Evolutionary conservation across 2,797 vertebrate genomes (phyloP).

Genomic region (Fistularia tabacaria): DNA sequence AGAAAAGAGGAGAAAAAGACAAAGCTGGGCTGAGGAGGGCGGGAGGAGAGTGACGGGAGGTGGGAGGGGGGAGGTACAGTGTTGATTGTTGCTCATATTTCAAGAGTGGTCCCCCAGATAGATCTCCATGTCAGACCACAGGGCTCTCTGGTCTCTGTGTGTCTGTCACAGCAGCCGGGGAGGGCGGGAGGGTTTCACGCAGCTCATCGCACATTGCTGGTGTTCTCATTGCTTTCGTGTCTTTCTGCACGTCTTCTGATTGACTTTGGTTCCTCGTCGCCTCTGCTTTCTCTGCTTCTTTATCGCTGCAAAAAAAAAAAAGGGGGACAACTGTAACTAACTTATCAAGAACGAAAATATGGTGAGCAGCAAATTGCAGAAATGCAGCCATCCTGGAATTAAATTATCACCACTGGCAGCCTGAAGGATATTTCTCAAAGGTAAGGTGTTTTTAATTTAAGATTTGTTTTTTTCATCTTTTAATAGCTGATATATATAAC

Average conservation of each 20-base stretch:
- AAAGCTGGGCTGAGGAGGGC: slow-evolving; percentile 27
- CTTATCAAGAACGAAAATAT: slow-evolving; percentile 45
- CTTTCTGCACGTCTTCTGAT: slow-evolving; percentile 13
- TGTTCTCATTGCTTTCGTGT: slow-evolving; percentile 12
- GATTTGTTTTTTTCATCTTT: too few species aligned
- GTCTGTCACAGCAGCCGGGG: slow-evolving; percentile 40
- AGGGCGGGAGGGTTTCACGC: slow-evolving; percentile 41
- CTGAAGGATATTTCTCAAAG: too few species aligned
- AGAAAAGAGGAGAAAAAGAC: slow-evolving; percentile 31
- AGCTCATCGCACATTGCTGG: slow-evolving; percentile 27
- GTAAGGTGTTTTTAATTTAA: too few species aligned
- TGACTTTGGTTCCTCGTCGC: slow-evolving; percentile 6
- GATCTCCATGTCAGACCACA: slow-evolving; percentile 60
- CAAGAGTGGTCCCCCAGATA: slow-evolving; percentile 69
- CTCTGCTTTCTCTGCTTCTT: neutral
- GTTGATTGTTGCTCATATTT: slow-evolving; percentile 72
- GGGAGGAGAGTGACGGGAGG: slow-evolving; percentile 51
- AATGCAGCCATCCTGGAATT: slow-evolving; percentile 48
- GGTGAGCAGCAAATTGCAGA: slow-evolving; percentile 37
- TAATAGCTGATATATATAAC: too few species aligned
- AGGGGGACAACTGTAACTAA: slow-evolving; percentile 17
- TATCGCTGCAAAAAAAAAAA: too few species aligned
- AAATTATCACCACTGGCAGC: slow-evolving; percentile 28
- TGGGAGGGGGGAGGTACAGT: slow-evolving; percentile 12
- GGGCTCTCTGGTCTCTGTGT: slow-evolving; percentile 52